These are phyloP conservation scores for Colinus virginianus DNA, from an alignment of 2,113 vertebrate species.

Conservation along the genomic window DNA sequence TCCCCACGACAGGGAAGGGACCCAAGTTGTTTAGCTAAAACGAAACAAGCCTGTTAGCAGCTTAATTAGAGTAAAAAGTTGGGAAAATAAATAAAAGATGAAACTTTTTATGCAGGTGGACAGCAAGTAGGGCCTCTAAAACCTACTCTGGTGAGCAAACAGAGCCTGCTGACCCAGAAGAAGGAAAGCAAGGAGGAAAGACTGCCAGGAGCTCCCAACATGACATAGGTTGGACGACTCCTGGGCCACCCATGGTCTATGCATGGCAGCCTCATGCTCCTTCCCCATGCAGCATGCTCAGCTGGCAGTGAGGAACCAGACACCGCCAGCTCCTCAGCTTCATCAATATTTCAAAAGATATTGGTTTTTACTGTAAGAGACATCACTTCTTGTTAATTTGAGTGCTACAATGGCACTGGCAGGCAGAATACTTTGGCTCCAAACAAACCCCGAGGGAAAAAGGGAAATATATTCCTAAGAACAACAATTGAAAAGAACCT, in stretches of 20 bases:
- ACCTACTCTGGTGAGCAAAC: neutral
- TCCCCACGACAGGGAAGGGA: neutral
- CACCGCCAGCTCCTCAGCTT: neutral
- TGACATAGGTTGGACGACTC: neutral
- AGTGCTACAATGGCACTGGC: slow-evolving; percentile 52
- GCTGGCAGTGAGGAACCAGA: slow-evolving; percentile 30
- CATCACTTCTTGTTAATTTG: slow-evolving; percentile 70
- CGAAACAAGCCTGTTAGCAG: neutral
- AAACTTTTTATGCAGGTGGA: neutral
- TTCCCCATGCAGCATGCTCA: neutral
- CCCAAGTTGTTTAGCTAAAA: neutral
- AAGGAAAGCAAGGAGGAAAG: neutral
- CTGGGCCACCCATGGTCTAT: neutral
- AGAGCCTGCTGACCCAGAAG: neutral
- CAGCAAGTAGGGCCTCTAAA: neutral
- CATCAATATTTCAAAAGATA: slow-evolving; percentile 53
- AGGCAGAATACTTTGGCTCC: slow-evolving; percentile 58
- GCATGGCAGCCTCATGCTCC: neutral
- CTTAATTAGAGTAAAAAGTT: neutral
- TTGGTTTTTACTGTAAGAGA: slow-evolving; percentile 56
- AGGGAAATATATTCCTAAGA: slow-evolving; percentile 62
- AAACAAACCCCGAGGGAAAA: slow-evolving; percentile 38
- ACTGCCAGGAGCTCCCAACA: too few species aligned
- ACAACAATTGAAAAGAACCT: slow-evolving; percentile 50
- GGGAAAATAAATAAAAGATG: neutral